Evolutionary conservation across 1,140 invertebrate genomes (phyloP).

Genomic region (Fragariocoptes setiger): DNA sequence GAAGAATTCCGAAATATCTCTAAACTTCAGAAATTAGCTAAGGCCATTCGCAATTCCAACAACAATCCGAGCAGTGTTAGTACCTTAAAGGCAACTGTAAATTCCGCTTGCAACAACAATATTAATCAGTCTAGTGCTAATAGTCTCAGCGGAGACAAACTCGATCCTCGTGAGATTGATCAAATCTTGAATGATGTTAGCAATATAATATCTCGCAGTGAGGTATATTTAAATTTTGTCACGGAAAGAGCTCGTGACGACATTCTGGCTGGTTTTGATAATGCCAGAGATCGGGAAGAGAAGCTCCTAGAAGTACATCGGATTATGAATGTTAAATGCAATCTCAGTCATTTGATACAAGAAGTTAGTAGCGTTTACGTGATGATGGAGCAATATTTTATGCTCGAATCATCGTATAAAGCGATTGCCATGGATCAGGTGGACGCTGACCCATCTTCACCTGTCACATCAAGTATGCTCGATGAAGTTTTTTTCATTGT

Average conservation of each 20-base stretch:
- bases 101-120: neutral
- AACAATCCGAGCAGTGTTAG: too few species aligned
- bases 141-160: conserved; percentile 1
- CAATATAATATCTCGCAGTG: conserved; percentile 53
- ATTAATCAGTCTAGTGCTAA: too few species aligned
- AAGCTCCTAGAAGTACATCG: conserved; percentile 6
- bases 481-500: conserved; percentile 95
- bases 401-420: conserved; percentile 77
- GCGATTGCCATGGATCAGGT: conserved; percentile 12
- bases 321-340: conserved; percentile 26
- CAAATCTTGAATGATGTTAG: conserved; percentile 60
- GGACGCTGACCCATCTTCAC: conserved; percentile 31
- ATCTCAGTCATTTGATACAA: conserved; percentile 49
- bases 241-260: conserved; percentile 34
- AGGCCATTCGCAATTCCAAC: conserved; percentile 17
- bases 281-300: conserved; percentile 8
- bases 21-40: conserved; percentile 28
- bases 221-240: conserved; percentile 68
- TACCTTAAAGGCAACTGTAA: too few species aligned
- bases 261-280: conserved; percentile 1
- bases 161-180: conserved; percentile 58
- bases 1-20: conserved; percentile 40
- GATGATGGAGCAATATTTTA: conserved; percentile 71
- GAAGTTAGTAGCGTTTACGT: conserved; percentile 67
- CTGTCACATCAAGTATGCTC: conserved; percentile 60